Conservation (phyloP, 2,797 vertebrate species). For the Sphenodon punctatus region DNA sequence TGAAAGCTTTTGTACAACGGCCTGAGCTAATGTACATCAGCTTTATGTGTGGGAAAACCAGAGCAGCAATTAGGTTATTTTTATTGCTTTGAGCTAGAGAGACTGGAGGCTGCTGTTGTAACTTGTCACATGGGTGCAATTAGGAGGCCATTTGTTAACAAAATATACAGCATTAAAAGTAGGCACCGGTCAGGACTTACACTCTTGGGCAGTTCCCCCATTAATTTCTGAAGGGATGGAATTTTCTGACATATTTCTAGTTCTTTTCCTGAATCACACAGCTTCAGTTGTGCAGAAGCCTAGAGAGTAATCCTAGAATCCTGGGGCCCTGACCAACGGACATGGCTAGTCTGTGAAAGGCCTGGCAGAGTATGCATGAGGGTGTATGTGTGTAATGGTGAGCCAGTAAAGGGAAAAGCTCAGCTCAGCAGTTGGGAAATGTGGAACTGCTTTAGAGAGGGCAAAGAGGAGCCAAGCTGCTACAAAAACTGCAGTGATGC, state of each 20-base stretch:
- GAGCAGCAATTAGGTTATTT: conserved; percentile 33
- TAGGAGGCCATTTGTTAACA: conserved; percentile 28
- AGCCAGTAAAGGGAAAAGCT: neutral
- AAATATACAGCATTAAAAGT: conserved; percentile 9
- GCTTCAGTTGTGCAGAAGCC: neutral
- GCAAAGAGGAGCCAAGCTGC: neutral
- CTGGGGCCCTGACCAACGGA: neutral
- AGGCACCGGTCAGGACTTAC: neutral
- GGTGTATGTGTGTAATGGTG: rapidly evolving
- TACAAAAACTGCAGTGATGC: neutral
- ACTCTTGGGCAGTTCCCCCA: neutral
- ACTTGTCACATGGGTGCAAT: conserved; percentile 27
- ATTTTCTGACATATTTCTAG: rapidly evolving
- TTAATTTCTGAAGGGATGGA: neutral
- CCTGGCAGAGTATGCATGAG: neutral
- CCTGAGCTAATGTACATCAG: conserved; percentile 40
- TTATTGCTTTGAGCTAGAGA: conserved; percentile 48
- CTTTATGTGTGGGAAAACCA: conserved; percentile 48
- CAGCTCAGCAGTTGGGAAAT: rapidly evolving
- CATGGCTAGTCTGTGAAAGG: neutral
- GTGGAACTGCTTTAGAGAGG: neutral
- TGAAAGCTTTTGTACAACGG: conserved; percentile 34
- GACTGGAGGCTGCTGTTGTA: conserved; percentile 12
- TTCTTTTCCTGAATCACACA: neutral
- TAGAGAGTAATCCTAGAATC: neutral